A percentile compares a stretch with the other conserved stretches of the same genome.
These are phyloP conservation scores for Lasioglossum morio DNA, from an alignment of 2,888 invertebrate species.

Conservation along the genomic window DNA sequence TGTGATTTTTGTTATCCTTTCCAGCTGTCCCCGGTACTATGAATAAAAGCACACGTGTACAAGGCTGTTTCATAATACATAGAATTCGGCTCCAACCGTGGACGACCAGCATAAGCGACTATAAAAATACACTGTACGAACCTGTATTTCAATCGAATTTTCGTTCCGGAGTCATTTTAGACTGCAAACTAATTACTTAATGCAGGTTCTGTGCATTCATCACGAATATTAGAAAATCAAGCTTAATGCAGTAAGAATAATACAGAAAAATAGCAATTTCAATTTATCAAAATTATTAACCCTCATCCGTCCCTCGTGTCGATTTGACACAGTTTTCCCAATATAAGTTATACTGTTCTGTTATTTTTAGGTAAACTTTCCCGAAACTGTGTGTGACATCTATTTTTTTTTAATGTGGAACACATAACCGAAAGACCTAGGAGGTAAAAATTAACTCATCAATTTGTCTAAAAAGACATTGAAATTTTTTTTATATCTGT, in stretches of 20 bases:
- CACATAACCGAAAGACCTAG: no score
- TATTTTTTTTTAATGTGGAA: no score
- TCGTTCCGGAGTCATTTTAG: not conserved
- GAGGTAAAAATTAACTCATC: no score
- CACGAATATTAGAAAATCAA: not conserved
- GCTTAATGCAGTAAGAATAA: not conserved
- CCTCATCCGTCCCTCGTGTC: no score
- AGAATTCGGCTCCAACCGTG: not conserved
- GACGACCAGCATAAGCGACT: not conserved
- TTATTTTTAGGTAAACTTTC: no score
- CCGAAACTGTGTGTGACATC: no score
- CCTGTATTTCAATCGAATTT: not conserved
- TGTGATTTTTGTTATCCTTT: constrained; percentile 61
- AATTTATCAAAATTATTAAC: not conserved
- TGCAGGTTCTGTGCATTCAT: not conserved
- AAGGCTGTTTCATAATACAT: not conserved
- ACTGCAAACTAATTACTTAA: not conserved
- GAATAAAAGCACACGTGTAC: constrained; percentile 1
- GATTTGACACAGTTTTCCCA: no score
- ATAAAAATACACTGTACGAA: not conserved
- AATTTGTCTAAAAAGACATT: no score
- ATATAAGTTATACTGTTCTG: no score
- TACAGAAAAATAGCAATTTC: not conserved
- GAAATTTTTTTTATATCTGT: no score
- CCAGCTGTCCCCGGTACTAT: constrained; percentile 18